These are phyloP conservation scores for Conops quadrifasciatus DNA, from an alignment of 2,888 invertebrate species.

Conservation along the genomic window DNA sequence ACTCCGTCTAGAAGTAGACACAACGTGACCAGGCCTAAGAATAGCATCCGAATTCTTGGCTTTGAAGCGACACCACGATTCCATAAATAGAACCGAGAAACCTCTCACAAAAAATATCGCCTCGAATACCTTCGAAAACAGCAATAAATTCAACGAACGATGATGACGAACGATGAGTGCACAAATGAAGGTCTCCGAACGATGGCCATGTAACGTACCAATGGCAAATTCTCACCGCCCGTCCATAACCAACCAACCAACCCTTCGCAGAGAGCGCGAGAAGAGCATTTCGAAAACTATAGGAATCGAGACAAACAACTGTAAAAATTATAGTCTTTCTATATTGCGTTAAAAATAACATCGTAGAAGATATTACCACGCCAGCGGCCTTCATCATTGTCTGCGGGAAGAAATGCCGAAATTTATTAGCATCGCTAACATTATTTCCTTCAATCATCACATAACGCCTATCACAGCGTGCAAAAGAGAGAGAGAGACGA, in stretches of 20 bases:
- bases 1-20: too few species aligned
- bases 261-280: constrained; percentile 14
- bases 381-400: too few species aligned
- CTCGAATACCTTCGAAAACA: constrained; percentile 38
- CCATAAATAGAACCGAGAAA: too few species aligned
- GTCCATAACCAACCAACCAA: constrained; percentile 4
- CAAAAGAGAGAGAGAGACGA: not conserved
- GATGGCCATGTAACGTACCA: constrained; percentile 13
- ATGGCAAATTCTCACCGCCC: constrained; percentile 34
- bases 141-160: constrained; percentile 43
- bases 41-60: too few species aligned
- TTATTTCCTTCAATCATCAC: constrained; percentile 25
- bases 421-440: not conserved
- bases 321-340: constrained; percentile 2
- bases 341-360: not conserved
- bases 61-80: too few species aligned
- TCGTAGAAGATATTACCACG: not conserved
- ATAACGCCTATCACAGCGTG: too few species aligned
- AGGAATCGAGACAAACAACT: constrained; percentile 24
- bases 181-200: constrained; percentile 8
- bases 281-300: constrained; percentile 34
- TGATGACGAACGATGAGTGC: constrained; percentile 24
- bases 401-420: constrained; percentile 3
- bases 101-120: not conserved
- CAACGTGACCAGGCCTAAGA: too few species aligned